Evolutionary conservation across 2,113 vertebrate species (phyloP).

Genomic region (Melanocharis versteri): DNA sequence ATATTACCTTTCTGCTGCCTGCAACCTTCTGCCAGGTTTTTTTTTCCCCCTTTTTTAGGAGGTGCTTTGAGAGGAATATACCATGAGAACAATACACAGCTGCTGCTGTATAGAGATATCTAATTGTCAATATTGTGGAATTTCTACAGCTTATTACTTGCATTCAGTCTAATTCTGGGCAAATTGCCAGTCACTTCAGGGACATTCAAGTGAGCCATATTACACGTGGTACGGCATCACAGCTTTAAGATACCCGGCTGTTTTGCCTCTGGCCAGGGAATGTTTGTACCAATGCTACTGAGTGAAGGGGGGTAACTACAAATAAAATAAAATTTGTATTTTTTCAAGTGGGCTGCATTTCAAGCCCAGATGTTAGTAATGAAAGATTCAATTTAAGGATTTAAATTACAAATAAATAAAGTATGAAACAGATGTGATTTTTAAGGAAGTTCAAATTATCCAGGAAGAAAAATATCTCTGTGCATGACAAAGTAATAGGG

Average conservation of each 20-base stretch:
- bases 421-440: constrained; percentile 89
- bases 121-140: constrained; percentile 89
- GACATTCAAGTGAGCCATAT: constrained; percentile 86
- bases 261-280: constrained; percentile 88
- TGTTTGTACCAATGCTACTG: constrained; percentile 81
- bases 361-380: constrained; percentile 89
- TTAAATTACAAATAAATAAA: constrained; percentile 92
- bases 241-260: constrained; percentile 87
- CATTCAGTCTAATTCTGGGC: constrained; percentile 90
- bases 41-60: constrained; percentile 71
- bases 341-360: constrained; percentile 88
- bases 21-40: constrained; percentile 83
- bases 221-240: constrained; percentile 83
- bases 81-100: constrained; percentile 87
- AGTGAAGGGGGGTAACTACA: constrained; percentile 81
- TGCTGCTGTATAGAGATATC: constrained; percentile 88
- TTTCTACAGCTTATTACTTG: constrained; percentile 88
- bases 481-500: constrained; percentile 86
- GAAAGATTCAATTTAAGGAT: constrained; percentile 87
- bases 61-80: constrained; percentile 84
- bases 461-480: constrained; percentile 87
- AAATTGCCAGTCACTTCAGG: constrained; percentile 89
- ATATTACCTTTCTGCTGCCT: constrained; percentile 81
- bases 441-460: constrained; percentile 89
- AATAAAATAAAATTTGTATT: constrained; percentile 89